These are phyloP conservation scores for Seladonia tumulorum DNA, from an alignment of 2,888 invertebrate genomes.

Conservation along the genomic window DNA sequence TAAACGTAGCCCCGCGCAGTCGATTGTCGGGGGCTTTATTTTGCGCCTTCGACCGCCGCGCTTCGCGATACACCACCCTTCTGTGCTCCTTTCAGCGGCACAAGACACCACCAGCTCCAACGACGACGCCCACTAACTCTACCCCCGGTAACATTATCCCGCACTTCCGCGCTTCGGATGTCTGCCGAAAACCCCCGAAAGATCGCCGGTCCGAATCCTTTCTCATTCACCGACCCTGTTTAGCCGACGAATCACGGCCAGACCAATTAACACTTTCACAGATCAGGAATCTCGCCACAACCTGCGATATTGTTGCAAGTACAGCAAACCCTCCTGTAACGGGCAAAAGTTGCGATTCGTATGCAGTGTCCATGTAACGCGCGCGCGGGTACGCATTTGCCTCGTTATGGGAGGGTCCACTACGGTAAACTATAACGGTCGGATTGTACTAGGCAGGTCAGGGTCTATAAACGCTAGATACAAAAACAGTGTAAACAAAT, in stretches of 20 bases:
- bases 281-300: neutral
- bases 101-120: slow-evolving; percentile 22
- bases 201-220: neutral
- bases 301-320: neutral
- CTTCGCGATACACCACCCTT: slow-evolving; percentile 37
- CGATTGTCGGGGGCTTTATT: slow-evolving; percentile 39
- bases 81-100: slow-evolving; percentile 21
- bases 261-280: slow-evolving; percentile 38
- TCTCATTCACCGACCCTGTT: neutral
- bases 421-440: too few species aligned
- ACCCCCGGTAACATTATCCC: slow-evolving; percentile 15
- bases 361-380: too few species aligned
- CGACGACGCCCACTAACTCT: slow-evolving; percentile 27
- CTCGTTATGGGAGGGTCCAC: too few species aligned
- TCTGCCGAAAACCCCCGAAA: neutral
- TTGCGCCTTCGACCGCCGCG: slow-evolving; percentile 33
- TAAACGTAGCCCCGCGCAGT: slow-evolving; percentile 33
- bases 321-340: too few species aligned
- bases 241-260: slow-evolving; percentile 26
- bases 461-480: too few species aligned
- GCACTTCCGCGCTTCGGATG: slow-evolving; percentile 22
- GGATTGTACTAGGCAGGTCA: too few species aligned
- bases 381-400: too few species aligned
- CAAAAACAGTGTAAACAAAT: too few species aligned
- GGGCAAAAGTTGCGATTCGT: neutral